Conservation (phyloP, 2,888 invertebrate species). For the Proisotoma minuta region DNA sequence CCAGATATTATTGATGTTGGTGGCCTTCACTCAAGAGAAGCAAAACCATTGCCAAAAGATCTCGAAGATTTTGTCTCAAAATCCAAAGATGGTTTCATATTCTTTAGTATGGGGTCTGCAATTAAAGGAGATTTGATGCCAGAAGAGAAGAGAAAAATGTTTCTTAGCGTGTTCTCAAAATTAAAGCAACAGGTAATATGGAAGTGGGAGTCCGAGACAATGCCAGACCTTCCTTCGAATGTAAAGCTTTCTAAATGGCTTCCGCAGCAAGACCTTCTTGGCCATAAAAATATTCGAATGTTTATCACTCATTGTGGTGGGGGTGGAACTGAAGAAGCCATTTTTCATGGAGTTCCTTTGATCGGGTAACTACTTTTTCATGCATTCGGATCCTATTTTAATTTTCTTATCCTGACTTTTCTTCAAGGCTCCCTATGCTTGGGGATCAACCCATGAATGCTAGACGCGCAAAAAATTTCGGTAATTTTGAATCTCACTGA, state of each 20-base stretch:
- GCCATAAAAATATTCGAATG: conserved; percentile 1
- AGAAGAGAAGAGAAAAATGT: conserved; percentile 53
- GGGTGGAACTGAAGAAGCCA: conserved; percentile 14
- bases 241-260: conserved; percentile 28
- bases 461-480: conserved; percentile 19
- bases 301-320: conserved; percentile 20
- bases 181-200: conserved; percentile 63
- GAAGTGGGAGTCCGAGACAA: conserved; percentile 63
- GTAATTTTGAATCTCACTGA: too few relatives aligned
- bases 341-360: conserved; percentile 49
- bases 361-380: conserved; percentile 49
- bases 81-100: conserved; percentile 33
- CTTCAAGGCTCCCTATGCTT: background rate
- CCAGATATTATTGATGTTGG: conserved; percentile 48
- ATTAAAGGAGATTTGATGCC: conserved; percentile 51
- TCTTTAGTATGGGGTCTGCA: conserved; percentile 34
- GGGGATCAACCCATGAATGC: conserved; percentile 45
- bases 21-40: conserved; percentile 48
- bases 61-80: conserved; percentile 28
- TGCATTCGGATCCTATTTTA: too few relatives aligned
- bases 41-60: conserved; percentile 37
- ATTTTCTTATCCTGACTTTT: too few relatives aligned
- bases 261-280: conserved; percentile 22
- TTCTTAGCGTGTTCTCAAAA: conserved; percentile 58
- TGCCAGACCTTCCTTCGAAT: conserved; percentile 50